Base-by-base conservation (phyloP, 2,888 invertebrate species). In the Lysandra coridon region DNA sequence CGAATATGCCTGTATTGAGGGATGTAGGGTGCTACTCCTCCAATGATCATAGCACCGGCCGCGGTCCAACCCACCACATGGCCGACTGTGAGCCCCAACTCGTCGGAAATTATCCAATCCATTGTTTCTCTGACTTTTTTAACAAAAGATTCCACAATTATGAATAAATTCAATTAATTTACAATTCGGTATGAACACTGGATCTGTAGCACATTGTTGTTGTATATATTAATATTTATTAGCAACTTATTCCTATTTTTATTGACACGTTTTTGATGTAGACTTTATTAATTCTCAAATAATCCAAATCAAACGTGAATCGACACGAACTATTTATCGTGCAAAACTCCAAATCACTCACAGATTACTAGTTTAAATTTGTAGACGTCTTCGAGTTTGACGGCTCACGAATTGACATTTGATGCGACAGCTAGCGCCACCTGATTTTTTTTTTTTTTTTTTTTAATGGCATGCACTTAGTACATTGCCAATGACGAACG, bases 1-100 rank as follows among this genome's bases (percentile, higher is more conserved):
- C 96, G 97, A 81, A 99, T 99, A 93, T 99, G 98, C 84, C 96
- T 95, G 89, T 99, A 99, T 88, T 99, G 99, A 62, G 99, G 99
- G 85, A 99, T 97, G 88, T 99, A 99, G 44, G 99, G 99, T 82
- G 99, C 96, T 69, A 99, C 97, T 84, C 99, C 99, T 79, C 99
- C 99, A 85, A 99, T 96, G 81, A 99, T 97, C 98, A 99, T 99
- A 82, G 98, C 98, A 80, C 96, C 96, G 81, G 98, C 97, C 84
- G 98, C 97, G 80, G 96, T 95, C 96, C 97, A 97, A 80, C 97
- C 96, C 60, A 97, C 96, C 81, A 98, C 91, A 87, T 97, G 96
- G 78, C 97, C 96, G 82, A 98, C 95, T 23, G 97, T 97, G 78
- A 97, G 91, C 80, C 97, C 96, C 87, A 97, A 90, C 87, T 97